These are phyloP conservation scores for Corythornis vintsioides DNA, from an alignment of 2,113 vertebrate genomes.

Conservation along the genomic window DNA sequence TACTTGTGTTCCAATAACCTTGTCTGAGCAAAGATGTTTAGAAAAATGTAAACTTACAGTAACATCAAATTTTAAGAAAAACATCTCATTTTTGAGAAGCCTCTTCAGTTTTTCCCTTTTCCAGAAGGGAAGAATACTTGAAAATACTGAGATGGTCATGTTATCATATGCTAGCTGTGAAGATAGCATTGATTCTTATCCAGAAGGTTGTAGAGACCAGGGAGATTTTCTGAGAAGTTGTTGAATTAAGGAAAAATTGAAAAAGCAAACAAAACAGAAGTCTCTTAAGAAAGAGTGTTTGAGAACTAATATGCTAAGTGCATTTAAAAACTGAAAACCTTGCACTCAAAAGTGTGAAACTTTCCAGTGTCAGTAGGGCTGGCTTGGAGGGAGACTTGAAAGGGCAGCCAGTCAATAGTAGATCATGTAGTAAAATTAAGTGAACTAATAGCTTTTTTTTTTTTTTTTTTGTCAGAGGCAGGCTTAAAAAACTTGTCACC, in stretches of 20 bases:
- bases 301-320: background rate
- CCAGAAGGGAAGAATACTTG: background rate
- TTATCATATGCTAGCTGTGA: background rate
- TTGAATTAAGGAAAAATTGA: background rate
- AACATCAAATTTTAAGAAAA: background rate
- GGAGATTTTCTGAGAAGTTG: background rate
- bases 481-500: background rate
- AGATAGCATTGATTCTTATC: background rate
- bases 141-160: background rate
- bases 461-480: background rate
- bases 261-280: background rate
- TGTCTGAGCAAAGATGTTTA: background rate
- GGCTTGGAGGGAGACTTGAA: accelerated
- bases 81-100: background rate
- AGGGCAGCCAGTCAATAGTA: background rate
- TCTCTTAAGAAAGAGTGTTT: background rate
- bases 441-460: background rate
- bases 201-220: background rate
- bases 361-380: background rate
- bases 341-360: background rate
- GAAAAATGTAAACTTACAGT: background rate
- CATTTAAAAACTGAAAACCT: background rate
- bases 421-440: background rate
- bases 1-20: background rate
- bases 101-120: too few species aligned